Evolutionary conservation across 2,888 invertebrate genomes (phyloP), one percentile per base, ranked within the genome.

Genomic region (Eupithecia tripunctaria): DNA sequence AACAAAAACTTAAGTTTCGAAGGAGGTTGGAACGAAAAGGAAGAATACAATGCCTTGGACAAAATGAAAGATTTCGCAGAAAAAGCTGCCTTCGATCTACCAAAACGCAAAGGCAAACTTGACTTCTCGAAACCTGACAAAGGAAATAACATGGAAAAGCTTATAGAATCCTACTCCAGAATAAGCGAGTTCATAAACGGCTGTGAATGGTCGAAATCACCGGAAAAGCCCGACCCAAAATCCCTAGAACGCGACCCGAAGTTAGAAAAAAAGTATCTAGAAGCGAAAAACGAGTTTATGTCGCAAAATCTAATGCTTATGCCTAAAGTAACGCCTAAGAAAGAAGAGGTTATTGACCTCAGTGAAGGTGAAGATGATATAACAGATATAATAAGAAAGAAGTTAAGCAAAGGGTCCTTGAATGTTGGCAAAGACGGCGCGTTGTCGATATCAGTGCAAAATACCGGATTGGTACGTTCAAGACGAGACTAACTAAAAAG

Each of bases 11-110:
- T 91, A 18, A 89, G 86, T 76, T 86, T 88, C 69, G 90, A 92
- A 72, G 80, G 85, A 5, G 84, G 85, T 1, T 92, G 91, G 89
- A 90, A 89, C 73, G 90, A 89, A 47, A 90, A 90, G 1, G 91
- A 93, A 38, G 90, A 95, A 82, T 95, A 95, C 78, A 94, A 94
- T 75, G 95, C 95, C 0, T 75, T 95, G 71, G 95, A 95, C 43
- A 94, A 94, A 88, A 95, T 95, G 92, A 94, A 94, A 79, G 91
- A 94, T 72, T 95, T 95, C 82, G 94, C 94, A 12, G 94, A 95
- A 79, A 94, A 93, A 76, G 93, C 93, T 0, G 91, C 95, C 0
- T 93, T 95, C 71, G 94, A 94, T 76, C 80, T 94, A 6, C 92
- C 94, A 0, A 94, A 93, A 82, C 81, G 86, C 0, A 93, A 90